These are phyloP conservation scores for Smittia sp. DNA, from an alignment of 2,888 invertebrate genomes.

Conservation along the genomic window DNA sequence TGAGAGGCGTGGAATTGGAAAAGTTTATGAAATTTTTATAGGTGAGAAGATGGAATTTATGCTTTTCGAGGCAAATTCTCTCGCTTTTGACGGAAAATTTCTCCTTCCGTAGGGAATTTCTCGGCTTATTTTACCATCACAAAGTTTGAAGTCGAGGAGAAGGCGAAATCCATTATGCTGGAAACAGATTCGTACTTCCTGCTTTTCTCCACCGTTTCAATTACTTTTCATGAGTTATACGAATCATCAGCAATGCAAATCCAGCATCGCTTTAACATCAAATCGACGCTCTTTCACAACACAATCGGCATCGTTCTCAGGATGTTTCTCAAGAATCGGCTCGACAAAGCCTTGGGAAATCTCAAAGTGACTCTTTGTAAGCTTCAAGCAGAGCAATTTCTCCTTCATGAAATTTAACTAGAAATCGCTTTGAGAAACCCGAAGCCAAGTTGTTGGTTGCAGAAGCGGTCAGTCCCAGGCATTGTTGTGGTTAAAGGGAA, in stretches of 20 bases:
- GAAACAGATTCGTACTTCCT: conserved; percentile 18
- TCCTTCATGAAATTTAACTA: too few species aligned
- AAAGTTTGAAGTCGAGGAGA: neutral
- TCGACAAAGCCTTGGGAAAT: conserved; percentile 10
- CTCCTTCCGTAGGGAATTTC: neutral
- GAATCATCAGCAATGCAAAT: conserved; percentile 25
- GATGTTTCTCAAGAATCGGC: neutral
- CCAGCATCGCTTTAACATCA: conserved; percentile 24
- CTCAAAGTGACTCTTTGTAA: conserved; percentile 26
- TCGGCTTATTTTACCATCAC: conserved; percentile 12
- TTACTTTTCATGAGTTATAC: conserved; percentile 20
- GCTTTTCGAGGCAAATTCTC: neutral
- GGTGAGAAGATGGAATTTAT: conserved; percentile 1
- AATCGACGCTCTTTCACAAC: conserved; percentile 27
- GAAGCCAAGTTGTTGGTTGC: too few species aligned
- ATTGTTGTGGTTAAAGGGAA: too few species aligned
- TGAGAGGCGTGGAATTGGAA: conserved; percentile 44
- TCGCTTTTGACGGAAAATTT: conserved; percentile 1
- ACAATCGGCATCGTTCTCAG: conserved; percentile 1
- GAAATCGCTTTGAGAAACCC: too few species aligned
- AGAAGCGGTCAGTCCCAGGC: too few species aligned
- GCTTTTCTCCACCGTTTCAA: neutral
- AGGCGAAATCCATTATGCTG: neutral
- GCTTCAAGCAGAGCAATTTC: neutral
- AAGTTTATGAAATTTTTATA: conserved; percentile 43